Conservation (phyloP, 2,888 invertebrate genomes). For the Scaeva pyrastri region DNA sequence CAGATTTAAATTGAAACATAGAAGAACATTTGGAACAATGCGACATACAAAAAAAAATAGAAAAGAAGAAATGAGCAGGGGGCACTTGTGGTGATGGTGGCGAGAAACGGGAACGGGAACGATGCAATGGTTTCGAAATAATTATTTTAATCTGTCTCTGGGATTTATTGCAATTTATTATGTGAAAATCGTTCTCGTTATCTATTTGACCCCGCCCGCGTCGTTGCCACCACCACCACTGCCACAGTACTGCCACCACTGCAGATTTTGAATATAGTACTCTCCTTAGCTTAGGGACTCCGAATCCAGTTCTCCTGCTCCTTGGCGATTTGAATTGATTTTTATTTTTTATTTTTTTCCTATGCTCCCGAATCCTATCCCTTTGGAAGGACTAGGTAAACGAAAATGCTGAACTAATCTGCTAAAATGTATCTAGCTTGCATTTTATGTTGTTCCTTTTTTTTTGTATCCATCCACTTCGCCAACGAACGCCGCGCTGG, state of each 20-base stretch:
- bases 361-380: conserved; percentile 23
- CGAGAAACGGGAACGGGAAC: conserved; percentile 20
- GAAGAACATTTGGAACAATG: neutral
- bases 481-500: too few relatives aligned
- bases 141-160: conserved; percentile 63
- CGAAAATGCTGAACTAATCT: conserved; percentile 67
- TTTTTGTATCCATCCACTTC: neutral
- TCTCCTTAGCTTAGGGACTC: conserved; percentile 12
- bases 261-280: neutral
- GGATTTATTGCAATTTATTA: conserved; percentile 72
- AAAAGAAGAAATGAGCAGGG: conserved; percentile 29
- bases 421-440: conserved; percentile 71
- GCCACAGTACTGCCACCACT: neutral
- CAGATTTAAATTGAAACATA: neutral
- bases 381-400: conserved; percentile 28
- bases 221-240: neutral
- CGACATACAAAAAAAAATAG: conserved; percentile 1
- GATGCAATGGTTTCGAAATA: conserved; percentile 48
- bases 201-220: conserved; percentile 68
- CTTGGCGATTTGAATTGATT: conserved; percentile 63
- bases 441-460: conserved; percentile 48
- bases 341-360: conserved; percentile 16
- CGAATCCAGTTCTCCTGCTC: conserved; percentile 3
- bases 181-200: conserved; percentile 71
- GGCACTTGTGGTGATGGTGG: neutral